A percentile compares a stretch with the other conserved stretches of the same genome.
Conservation (phyloP, 1,140 invertebrate species). For the Drosophila pseudoobscura region DNA sequence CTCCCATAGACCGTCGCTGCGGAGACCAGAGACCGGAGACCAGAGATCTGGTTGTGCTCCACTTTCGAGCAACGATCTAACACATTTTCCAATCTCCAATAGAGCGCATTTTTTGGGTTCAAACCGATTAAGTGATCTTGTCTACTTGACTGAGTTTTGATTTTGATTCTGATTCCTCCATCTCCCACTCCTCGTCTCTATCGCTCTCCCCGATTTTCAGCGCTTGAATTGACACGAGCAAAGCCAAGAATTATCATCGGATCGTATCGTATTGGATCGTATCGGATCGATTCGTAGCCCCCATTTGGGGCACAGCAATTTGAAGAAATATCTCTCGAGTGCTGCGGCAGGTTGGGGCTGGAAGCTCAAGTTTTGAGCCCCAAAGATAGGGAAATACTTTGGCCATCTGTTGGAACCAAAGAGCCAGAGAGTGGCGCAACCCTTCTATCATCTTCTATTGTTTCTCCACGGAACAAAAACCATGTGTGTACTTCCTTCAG, state of each 20-base stretch:
- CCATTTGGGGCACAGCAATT: too few relatives aligned
- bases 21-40: constrained; percentile 7
- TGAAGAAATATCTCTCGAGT: too few relatives aligned
- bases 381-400: too few relatives aligned
- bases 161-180: constrained; percentile 18
- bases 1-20: neutral
- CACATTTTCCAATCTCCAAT: constrained; percentile 40
- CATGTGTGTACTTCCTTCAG: constrained; percentile 3
- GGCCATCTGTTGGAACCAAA: too few relatives aligned
- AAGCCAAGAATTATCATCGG: constrained; percentile 44
- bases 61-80: constrained; percentile 38
- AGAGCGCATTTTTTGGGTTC: constrained; percentile 13
- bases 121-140: constrained; percentile 58
- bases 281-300: constrained; percentile 7
- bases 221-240: constrained; percentile 49
- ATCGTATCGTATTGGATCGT: neutral
- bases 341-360: too few relatives aligned
- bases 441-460: too few relatives aligned
- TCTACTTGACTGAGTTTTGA: constrained; percentile 33
- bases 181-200: too few relatives aligned
- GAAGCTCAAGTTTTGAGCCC: too few relatives aligned
- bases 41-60: constrained; percentile 27
- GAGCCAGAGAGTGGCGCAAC: too few relatives aligned
- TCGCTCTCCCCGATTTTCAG: constrained; percentile 4
- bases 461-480: too few relatives aligned